Evolutionary conservation across 2,113 vertebrate species (phyloP), one percentile per base, ranked within the genome.

Genomic region (Osmerus mordax): DNA sequence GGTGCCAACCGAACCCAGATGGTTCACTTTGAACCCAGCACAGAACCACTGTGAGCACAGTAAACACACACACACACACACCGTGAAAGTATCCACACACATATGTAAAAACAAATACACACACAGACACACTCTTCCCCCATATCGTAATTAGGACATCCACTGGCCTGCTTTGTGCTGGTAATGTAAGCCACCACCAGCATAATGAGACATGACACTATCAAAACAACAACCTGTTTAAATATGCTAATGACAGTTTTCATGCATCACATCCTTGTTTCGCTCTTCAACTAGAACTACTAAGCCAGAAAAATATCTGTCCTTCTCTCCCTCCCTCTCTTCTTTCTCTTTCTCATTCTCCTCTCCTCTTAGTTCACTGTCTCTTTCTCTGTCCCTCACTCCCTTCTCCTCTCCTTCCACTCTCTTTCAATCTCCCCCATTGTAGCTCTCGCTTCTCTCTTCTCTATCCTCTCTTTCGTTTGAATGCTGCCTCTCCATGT

Each of bases 171-270:
- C 76, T 90, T 78, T 83, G 80, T 67, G 41, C 71, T 87, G 88
- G 71, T 83, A 86, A 89, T 88, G 84, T 81, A 70, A 67, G 63
- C 29, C 9, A 6, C 29, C 9, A 6, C 41, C 55, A 23, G 47
- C 83, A 83, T 80, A 86, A 84, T 87, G 75, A 78, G 86, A 87
- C 82, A 73, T 74, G 76, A 84, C 74, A 73, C 74, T 74, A 84
- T 81, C 72, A 77, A 88, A 86, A 85, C 81, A 87, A 73, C 69
- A 74, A 78, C 84, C 84, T 89, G 70, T 87, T 79, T 72, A 85
- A 19, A 84, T 87, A 85, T 74, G 73, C 76, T 86, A 86, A 88
- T 83, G 82, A 82, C 74, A 65, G 80, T 83, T 87, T 84, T 81
- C 78, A 80, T 76, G 83, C 77, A 56, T 25, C 59, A 58, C 72